phyloP scores from a whole-genome alignment of 2,113 vertebrate genomes.

The Cynoglossus semilaevis region DNA sequence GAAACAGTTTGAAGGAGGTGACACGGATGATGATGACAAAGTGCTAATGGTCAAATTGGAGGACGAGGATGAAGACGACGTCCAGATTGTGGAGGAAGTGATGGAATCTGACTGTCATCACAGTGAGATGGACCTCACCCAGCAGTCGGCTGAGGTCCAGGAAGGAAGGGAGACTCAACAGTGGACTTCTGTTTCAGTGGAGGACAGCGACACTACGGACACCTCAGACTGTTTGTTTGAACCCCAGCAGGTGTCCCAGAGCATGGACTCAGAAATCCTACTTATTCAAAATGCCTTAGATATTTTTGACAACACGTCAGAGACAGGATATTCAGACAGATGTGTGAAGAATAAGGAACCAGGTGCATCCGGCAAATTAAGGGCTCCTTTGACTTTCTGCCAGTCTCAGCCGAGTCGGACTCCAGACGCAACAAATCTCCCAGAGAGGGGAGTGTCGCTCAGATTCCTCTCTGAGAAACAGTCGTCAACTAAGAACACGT shows the following conservation, averaged over 20 bases:
- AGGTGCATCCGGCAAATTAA: constrained; percentile 34
- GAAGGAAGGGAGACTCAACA: constrained; percentile 53
- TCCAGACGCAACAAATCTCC: constrained; percentile 13
- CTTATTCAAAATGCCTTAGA: constrained; percentile 67
- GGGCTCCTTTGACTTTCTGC: constrained; percentile 25
- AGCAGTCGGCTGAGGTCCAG: constrained; percentile 2
- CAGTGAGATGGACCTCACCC: constrained; percentile 21
- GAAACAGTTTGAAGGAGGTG: background rate
- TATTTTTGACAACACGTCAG: constrained; percentile 49
- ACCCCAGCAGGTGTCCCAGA: constrained; percentile 46
- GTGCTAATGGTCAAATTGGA: constrained; percentile 49
- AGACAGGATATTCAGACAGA: constrained; percentile 36
- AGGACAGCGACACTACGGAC: constrained; percentile 47
- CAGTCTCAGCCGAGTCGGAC: constrained; percentile 36
- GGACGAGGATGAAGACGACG: constrained; percentile 62
- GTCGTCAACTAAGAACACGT: constrained; percentile 22
- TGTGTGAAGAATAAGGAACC: constrained; percentile 27
- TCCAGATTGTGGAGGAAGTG: constrained; percentile 50
- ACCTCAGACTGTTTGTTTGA: constrained; percentile 58
- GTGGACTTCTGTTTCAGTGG: constrained; percentile 51
- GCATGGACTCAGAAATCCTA: constrained; percentile 58
- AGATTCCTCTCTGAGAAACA: constrained; percentile 45
- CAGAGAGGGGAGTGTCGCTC: constrained; percentile 32
- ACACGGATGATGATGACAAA: constrained; percentile 32
- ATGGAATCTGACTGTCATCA: constrained; percentile 28